Evolutionary conservation across 1,140 invertebrate species (phyloP), one percentile per base, ranked within the genome.

Genomic region (Trichogramma pretiosum): DNA sequence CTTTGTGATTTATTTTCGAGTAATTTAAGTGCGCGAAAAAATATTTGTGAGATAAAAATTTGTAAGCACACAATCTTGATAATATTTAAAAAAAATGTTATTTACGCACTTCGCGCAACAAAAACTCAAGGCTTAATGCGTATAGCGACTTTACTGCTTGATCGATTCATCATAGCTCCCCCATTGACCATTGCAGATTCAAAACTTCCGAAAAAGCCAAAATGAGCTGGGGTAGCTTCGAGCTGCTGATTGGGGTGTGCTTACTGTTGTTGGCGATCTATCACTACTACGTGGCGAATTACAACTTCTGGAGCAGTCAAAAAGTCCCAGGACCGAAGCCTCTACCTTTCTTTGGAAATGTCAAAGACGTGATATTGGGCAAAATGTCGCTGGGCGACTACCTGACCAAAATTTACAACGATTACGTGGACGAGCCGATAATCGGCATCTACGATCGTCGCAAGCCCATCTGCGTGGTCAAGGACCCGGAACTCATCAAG

Each of bases 401-500:
- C 0, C 50, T 67, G 9, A 50, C 58, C 10, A 59, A 64, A 10
- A 68, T 72, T 58, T 73, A 72, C 49, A 59, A 68, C 8, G 63
- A 63, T 61, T 70, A 70, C 42, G 54, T 56, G n/a, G 32, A 60
- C 10, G 59, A 68, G 16, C 59, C 47, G 10, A 68, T 63, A 37
- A 70, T 70, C 13, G 76, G 75, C 0, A 64, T 59, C n/a, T 77
- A 65, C 14, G 61, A 71, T 2, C 62, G 74, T 9, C 56, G 64
- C 17, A 66, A 64, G 14, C 77, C 77, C 0, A 55, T 65, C 3
- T 39, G 78, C 2, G 61, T 76, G 14, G 16, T 77, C 0, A 60
- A 65, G 5, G 77, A 80, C 54, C 69, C 72, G 0, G 67, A 77
- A 8, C 51, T 79, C 0, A 65, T 79, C 13, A 73, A 69, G 43